Conservation (phyloP, 1,140 invertebrate species). For the Anoplophora glabripennis region DNA sequence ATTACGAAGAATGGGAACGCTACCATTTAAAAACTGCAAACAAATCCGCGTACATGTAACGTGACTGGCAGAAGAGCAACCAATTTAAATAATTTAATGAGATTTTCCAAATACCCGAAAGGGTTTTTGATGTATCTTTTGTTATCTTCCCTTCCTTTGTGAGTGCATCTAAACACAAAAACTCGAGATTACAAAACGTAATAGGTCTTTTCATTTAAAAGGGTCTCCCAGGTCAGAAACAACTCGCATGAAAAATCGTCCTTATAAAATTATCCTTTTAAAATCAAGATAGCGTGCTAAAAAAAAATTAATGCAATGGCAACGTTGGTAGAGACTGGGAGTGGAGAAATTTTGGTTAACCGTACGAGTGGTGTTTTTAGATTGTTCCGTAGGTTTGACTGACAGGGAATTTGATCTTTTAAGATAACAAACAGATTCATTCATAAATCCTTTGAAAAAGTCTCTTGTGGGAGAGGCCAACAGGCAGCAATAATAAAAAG, state of each 20-base stretch:
- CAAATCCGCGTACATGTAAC: no score
- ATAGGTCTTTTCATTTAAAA: slow-evolving; percentile 12
- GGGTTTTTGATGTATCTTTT: slow-evolving; percentile 29
- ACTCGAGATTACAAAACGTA: slow-evolving; percentile 23
- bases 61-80: slow-evolving; percentile 5
- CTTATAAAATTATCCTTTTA: background rate
- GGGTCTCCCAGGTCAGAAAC: slow-evolving; percentile 10
- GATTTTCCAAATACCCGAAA: slow-evolving; percentile 27
- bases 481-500: no score
- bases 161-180: slow-evolving; percentile 16
- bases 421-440: slow-evolving; percentile 16
- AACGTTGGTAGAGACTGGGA: background rate
- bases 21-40: no score
- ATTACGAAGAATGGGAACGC: no score
- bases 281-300: slow-evolving; percentile 6
- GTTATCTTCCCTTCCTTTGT: slow-evolving; percentile 19
- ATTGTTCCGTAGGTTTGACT: slow-evolving; percentile 5
- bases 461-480: no score
- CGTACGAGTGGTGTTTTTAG: background rate
- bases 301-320: slow-evolving; percentile 1
- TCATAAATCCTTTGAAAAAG: slow-evolving; percentile 14
- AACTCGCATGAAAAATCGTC: background rate
- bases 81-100: slow-evolving; percentile 35
- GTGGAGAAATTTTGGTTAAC: background rate
- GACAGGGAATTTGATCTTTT: slow-evolving; percentile 17